Evolutionary conservation across 1,140 invertebrate species (phyloP).

Genomic region (Oedothorax gibbosus): DNA sequence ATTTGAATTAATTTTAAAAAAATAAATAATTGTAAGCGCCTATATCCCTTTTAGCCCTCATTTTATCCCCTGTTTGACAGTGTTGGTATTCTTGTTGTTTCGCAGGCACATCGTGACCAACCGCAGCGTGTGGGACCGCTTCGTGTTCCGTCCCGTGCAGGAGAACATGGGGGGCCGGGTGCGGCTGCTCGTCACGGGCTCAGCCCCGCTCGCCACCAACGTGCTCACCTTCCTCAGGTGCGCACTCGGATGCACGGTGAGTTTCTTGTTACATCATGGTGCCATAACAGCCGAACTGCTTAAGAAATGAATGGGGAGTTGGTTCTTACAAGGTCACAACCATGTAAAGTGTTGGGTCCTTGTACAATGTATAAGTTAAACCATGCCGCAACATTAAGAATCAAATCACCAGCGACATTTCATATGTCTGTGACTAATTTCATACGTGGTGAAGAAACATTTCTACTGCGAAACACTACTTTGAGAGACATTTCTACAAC

Average conservation of each 20-base stretch:
- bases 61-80: not conserved
- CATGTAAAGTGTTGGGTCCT: too few species aligned
- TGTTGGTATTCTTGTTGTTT: not conserved
- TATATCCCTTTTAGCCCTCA: not conserved
- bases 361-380: too few species aligned
- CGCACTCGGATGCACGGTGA: constrained; percentile 90
- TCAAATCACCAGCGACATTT: too few species aligned
- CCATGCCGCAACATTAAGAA: too few species aligned
- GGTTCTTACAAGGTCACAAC: too few species aligned
- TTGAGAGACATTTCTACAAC: too few species aligned
- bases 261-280: constrained; percentile 62
- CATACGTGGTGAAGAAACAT: not conserved
- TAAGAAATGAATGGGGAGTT: too few species aligned
- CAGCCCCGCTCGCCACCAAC: constrained; percentile 91
- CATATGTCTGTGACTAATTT: too few species aligned
- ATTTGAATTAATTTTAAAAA: too few species aligned
- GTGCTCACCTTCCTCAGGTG: constrained; percentile 94
- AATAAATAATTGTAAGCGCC: not conserved
- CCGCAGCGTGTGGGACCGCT: constrained; percentile 89
- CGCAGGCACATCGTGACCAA: constrained; percentile 82
- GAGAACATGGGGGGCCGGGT: constrained; percentile 92
- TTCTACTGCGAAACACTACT: not conserved
- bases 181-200: constrained; percentile 92
- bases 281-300: too few species aligned
- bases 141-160: constrained; percentile 82